Evolutionary conservation across 2,888 invertebrate genomes (phyloP).

Genomic region (Cryptus viduatorius): DNA sequence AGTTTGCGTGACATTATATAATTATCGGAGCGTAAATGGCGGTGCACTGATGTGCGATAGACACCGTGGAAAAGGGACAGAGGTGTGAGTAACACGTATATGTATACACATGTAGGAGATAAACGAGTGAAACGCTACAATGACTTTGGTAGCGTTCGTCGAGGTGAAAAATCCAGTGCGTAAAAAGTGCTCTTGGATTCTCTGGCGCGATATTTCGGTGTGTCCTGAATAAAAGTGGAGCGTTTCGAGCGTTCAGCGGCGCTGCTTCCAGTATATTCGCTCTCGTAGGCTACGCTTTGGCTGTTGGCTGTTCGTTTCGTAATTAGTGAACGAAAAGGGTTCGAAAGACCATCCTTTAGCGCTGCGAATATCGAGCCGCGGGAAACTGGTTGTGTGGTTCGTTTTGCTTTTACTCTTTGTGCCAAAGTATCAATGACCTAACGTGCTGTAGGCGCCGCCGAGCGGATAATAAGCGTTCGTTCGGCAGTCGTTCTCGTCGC

Average conservation of each 20-base stretch:
- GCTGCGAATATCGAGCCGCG: conserved; percentile 48
- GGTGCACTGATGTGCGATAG: conserved; percentile 15
- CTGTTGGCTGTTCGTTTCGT: conserved; percentile 53
- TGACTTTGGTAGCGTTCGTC: conserved; percentile 23
- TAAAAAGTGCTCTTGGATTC: not conserved
- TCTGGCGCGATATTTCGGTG: not conserved
- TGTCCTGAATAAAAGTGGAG: conserved; percentile 57
- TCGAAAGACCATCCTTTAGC: conserved; percentile 11
- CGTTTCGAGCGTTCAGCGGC: conserved; percentile 2
- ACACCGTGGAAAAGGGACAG: not conserved
- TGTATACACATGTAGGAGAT: not conserved
- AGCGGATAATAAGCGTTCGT: not conserved
- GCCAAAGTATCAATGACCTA: not conserved
- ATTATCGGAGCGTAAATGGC: conserved; percentile 52
- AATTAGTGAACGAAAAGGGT: conserved; percentile 53
- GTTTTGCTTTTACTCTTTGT: conserved; percentile 47
- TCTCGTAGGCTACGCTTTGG: conserved; percentile 3
- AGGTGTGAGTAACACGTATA: not conserved
- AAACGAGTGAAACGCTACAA: conserved; percentile 41
- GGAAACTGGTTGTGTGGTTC: conserved; percentile 33
- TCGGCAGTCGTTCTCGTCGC: not conserved
- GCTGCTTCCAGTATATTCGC: conserved; percentile 23
- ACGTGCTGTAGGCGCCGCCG: not conserved
- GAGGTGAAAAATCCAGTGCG: conserved; percentile 52
- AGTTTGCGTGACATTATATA: conserved; percentile 47